Evolutionary conservation across 92 coral and sea anemone species (phyloP).

Genomic region (Phenganax subtilis): DNA sequence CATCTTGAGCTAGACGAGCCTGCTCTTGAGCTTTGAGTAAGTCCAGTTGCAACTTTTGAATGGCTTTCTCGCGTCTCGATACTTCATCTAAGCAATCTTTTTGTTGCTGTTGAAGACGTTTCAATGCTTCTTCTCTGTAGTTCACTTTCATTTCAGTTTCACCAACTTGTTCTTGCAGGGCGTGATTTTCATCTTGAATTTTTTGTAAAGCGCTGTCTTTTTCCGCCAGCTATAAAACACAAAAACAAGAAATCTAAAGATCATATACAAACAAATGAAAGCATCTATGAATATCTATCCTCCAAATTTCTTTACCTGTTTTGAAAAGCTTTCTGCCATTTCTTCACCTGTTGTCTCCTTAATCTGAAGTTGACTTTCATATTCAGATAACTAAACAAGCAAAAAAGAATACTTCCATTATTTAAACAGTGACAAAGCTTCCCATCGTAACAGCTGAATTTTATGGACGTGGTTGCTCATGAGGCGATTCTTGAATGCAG

Average conservation of each 20-base stretch:
- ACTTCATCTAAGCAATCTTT: slow-evolving; percentile 98
- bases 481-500: neutral
- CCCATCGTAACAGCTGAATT: neutral
- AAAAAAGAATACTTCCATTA: neutral
- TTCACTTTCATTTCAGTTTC: slow-evolving; percentile 75
- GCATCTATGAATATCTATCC: neutral
- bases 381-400: slow-evolving; percentile 64
- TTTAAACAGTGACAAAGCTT: neutral
- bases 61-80: slow-evolving; percentile 73
- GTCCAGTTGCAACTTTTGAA: slow-evolving; percentile 92
- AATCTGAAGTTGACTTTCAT: slow-evolving; percentile 64
- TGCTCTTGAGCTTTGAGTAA: slow-evolving; percentile 81
- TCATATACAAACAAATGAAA: too few relatives aligned
- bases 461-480: neutral
- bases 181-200: slow-evolving; percentile 52
- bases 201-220: slow-evolving; percentile 68
- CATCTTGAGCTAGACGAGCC: slow-evolving; percentile 79
- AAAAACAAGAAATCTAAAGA: neutral
- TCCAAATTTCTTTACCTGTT: slow-evolving; percentile 50
- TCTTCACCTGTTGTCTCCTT: slow-evolving; percentile 65
- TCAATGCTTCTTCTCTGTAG: slow-evolving; percentile 93
- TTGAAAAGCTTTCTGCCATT: slow-evolving; percentile 75
- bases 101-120: slow-evolving; percentile 93
- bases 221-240: slow-evolving; percentile 61
- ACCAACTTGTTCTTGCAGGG: slow-evolving; percentile 58